Percentiles rank a stretch among this genome's conserved stretches.
Evolutionary conservation across 2,797 vertebrate species (phyloP).

Genomic region (Eurystomus glaucurus): DNA sequence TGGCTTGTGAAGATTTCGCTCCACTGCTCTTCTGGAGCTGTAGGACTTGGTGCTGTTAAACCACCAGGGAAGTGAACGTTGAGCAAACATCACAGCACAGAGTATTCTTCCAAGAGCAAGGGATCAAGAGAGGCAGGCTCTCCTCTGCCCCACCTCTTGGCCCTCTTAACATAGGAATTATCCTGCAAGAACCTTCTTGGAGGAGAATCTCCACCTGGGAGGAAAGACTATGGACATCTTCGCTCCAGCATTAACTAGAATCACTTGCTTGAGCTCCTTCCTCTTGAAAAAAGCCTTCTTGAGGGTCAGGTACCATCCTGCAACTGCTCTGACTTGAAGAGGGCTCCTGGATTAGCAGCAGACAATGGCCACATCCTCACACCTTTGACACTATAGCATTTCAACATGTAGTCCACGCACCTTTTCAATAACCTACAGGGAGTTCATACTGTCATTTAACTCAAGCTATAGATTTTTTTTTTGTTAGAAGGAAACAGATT

Average conservation of each 20-base stretch:
- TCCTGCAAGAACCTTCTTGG: not conserved
- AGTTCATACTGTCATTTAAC: not conserved
- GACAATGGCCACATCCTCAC: not conserved
- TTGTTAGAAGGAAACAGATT: not conserved
- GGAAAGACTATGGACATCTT: not conserved
- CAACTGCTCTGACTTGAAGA: not conserved
- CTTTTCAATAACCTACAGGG: not conserved
- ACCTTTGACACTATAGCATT: not conserved
- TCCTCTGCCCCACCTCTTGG: not conserved
- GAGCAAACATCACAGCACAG: not conserved
- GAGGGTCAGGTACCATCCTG: not conserved
- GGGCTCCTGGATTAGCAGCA: not conserved
- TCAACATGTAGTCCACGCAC: not conserved
- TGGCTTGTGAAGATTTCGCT: not conserved
- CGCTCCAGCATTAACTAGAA: fast-evolving
- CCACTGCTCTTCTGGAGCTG: not conserved
- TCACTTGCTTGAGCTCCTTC: not conserved
- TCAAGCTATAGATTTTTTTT: not conserved
- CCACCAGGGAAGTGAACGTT: fast-evolving
- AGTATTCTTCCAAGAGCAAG: not conserved
- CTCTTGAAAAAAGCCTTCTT: not conserved
- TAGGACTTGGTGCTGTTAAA: not conserved
- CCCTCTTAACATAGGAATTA: fast-evolving
- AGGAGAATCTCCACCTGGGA: not conserved
- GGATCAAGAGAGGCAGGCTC: not conserved